These are phyloP conservation scores for Metacarcinus magister DNA, from an alignment of 2,888 invertebrate genomes.

Conservation along the genomic window DNA sequence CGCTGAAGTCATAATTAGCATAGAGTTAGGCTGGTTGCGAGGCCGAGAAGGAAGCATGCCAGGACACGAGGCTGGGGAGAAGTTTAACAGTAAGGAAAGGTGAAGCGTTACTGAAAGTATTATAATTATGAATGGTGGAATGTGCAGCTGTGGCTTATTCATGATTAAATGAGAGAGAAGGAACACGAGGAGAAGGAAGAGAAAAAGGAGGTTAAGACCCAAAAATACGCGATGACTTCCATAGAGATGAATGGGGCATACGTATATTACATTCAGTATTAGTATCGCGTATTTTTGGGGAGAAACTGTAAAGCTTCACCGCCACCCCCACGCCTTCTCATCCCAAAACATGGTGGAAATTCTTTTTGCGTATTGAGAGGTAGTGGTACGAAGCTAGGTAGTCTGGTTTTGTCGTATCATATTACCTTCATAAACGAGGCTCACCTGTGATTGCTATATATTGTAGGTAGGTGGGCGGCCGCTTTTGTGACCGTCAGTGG, in stretches of 20 bases:
- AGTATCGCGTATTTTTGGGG: neutral
- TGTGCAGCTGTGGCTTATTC: too few relatives aligned
- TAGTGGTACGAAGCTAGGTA: neutral
- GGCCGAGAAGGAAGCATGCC: neutral
- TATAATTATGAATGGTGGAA: too few relatives aligned
- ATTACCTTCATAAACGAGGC: constrained; percentile 14
- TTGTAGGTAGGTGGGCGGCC: neutral
- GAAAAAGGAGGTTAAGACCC: too few relatives aligned
- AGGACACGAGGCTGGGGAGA: neutral
- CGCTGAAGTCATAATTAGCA: neutral
- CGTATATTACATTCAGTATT: neutral
- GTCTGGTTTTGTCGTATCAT: neutral
- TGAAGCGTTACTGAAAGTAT: too few relatives aligned
- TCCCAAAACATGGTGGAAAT: neutral
- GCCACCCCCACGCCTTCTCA: neutral
- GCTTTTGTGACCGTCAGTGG: neutral
- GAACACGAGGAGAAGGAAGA: too few relatives aligned
- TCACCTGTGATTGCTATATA: constrained; percentile 3
- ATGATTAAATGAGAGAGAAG: too few relatives aligned
- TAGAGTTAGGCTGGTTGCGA: constrained; percentile 10
- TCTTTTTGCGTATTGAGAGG: neutral
- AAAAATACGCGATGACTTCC: too few relatives aligned
- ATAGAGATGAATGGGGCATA: constrained; percentile 20
- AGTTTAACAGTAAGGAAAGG: neutral
- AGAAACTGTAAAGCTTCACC: neutral